A percentile compares a stretch with the other conserved stretches of the same genome.
Evolutionary conservation across 2,797 vertebrate species (phyloP).

Genomic region (Emys orbicularis): DNA sequence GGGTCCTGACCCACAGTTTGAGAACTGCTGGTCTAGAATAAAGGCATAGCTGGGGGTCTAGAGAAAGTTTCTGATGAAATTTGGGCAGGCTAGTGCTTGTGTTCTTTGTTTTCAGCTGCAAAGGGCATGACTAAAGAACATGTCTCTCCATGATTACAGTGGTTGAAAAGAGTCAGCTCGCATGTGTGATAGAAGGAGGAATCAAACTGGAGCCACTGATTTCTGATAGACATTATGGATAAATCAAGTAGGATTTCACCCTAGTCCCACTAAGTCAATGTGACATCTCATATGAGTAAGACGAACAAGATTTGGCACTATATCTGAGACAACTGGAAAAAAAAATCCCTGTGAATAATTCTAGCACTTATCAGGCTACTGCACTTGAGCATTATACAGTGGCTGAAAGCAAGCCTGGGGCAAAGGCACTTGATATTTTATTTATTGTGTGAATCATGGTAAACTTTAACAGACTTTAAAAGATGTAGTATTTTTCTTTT

Average conservation of each 20-base stretch:
- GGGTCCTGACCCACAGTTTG: too few species aligned
- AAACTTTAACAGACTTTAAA: not conserved
- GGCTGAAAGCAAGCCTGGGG: not conserved
- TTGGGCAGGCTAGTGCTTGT: not conserved
- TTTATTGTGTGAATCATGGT: not conserved
- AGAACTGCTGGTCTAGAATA: not conserved
- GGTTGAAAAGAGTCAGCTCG: slow-evolving; percentile 10
- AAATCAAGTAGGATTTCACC: not conserved
- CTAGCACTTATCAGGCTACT: slow-evolving; percentile 7
- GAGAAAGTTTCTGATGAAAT: not conserved
- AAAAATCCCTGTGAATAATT: slow-evolving; percentile 16
- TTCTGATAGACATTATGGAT: not conserved
- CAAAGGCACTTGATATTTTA: slow-evolving; percentile 11
- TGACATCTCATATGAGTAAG: not conserved
- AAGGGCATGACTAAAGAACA: not conserved
- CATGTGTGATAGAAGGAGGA: slow-evolving; percentile 7
- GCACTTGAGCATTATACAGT: not conserved
- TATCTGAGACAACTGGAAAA: not conserved
- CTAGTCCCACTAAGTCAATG: not conserved
- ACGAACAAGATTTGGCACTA: not conserved
- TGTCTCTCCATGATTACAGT: slow-evolving; percentile 2
- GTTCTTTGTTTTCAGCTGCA: not conserved
- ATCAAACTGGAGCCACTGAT: not conserved
- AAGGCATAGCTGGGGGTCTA: not conserved
- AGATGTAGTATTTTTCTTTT: not conserved